phyloP scores from a whole-genome alignment of 2,888 invertebrate species.

The Suillia variegata region DNA sequence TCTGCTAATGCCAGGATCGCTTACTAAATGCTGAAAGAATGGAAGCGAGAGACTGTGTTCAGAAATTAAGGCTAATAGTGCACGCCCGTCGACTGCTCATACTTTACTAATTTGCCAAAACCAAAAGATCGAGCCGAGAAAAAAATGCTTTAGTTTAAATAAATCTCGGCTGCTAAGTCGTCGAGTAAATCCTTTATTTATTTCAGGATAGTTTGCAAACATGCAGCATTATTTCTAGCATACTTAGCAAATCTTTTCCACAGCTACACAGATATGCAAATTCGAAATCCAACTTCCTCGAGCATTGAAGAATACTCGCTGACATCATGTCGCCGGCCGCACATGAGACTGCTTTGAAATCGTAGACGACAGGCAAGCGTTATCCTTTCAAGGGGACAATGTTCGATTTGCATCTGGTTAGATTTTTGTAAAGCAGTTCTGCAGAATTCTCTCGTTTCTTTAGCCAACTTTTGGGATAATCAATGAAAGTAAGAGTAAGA shows the following conservation, averaged over 20 bases:
- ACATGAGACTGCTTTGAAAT: conserved; percentile 23
- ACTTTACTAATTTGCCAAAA: background rate
- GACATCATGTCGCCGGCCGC: too few relatives aligned
- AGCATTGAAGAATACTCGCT: too few relatives aligned
- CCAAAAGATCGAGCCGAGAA: background rate
- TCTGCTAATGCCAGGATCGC: too few relatives aligned
- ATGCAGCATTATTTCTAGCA: conserved; percentile 40
- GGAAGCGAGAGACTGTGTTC: too few relatives aligned
- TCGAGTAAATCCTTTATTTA: background rate
- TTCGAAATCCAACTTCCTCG: too few relatives aligned
- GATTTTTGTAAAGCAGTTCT: background rate
- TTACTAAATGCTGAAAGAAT: too few relatives aligned
- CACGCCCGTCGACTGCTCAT: conserved; percentile 17
- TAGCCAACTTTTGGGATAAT: too few relatives aligned
- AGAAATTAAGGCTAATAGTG: conserved; percentile 13
- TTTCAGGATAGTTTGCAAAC: conserved; percentile 38
- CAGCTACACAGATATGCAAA: conserved; percentile 11
- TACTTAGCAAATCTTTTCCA: conserved; percentile 11
- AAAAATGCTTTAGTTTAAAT: background rate
- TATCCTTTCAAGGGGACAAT: background rate
- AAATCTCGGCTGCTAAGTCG: background rate
- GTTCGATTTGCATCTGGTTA: background rate
- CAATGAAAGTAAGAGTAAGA: background rate
- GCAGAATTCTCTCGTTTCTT: too few relatives aligned
- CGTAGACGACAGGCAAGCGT: conserved; percentile 11